Evolutionary conservation across 2,888 invertebrate genomes (phyloP).

Genomic region (Ochropleura leucogaster): DNA sequence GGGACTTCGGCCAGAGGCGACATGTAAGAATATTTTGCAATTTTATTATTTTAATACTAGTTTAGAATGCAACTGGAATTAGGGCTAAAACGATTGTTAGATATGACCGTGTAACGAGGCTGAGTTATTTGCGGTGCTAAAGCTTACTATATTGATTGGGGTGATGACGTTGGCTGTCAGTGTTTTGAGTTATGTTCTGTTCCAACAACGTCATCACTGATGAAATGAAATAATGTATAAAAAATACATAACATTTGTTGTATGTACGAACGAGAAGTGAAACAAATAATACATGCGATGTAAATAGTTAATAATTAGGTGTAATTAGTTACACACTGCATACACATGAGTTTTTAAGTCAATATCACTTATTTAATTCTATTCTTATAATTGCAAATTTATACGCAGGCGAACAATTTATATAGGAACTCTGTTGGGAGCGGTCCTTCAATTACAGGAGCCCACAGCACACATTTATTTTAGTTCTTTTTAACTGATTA

Average conservation of each 20-base stretch:
- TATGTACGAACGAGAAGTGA: neutral
- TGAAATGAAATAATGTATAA: neutral
- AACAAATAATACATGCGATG: neutral
- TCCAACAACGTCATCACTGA: neutral
- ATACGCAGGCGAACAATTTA: neutral
- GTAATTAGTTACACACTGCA: neutral
- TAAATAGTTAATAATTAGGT: too few species aligned
- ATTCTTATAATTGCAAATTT: neutral
- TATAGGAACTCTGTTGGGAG: neutral
- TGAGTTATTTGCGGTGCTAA: slow-evolving; percentile 32
- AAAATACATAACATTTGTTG: neutral
- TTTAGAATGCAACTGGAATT: neutral
- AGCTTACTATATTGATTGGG: slow-evolving; percentile 22
- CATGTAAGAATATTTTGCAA: slow-evolving; percentile 69
- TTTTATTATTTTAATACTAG: slow-evolving; percentile 15
- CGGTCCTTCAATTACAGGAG: neutral
- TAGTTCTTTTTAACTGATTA: too few species aligned
- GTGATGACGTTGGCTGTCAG: slow-evolving; percentile 27
- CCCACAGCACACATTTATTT: neutral
- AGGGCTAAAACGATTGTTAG: slow-evolving; percentile 5
- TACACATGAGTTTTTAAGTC: neutral
- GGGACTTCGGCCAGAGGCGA: slow-evolving; percentile 76
- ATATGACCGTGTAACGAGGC: slow-evolving; percentile 33
- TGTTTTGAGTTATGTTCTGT: slow-evolving; percentile 12
- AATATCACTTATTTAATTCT: neutral